Percentiles rank a stretch among this genome's conserved stretches.
These are phyloP conservation scores for Cheilinus undulatus DNA, from an alignment of 2,113 vertebrate genomes.

Conservation along the genomic window DNA sequence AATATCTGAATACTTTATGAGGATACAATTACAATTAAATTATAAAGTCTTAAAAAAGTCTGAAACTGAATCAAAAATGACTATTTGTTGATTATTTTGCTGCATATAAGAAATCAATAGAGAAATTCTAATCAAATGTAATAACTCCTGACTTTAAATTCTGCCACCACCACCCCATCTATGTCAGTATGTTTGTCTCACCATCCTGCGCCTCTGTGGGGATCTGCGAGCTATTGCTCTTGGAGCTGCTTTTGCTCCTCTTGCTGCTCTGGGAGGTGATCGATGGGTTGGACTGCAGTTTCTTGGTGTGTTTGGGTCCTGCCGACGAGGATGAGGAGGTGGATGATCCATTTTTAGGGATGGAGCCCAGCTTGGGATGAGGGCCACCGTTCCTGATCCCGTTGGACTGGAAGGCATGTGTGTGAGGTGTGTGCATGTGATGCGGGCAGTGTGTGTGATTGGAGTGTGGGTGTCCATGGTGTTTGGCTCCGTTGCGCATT, in stretches of 20 bases:
- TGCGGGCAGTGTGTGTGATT: constrained; percentile 68
- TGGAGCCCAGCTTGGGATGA: constrained; percentile 76
- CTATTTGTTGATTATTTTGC: neutral
- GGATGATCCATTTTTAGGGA: constrained; percentile 77
- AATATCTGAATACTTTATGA: constrained; percentile 8
- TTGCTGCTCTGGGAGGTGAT: constrained; percentile 94
- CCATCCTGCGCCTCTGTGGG: constrained; percentile 93
- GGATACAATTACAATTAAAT: neutral
- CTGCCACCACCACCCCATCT: constrained; percentile 1
- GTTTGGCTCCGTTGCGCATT: constrained; percentile 84
- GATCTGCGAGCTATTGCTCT: constrained; percentile 91
- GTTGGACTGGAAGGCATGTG: constrained; percentile 59
- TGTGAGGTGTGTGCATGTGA: constrained; percentile 63
- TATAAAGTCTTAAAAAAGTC: neutral
- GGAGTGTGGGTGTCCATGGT: constrained; percentile 61
- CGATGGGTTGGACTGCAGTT: constrained; percentile 90
- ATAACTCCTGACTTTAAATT: no score
- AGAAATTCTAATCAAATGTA: neutral
- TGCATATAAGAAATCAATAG: neutral
- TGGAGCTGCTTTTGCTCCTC: constrained; percentile 93
- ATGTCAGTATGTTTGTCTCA: constrained; percentile 68
- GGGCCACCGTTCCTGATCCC: constrained; percentile 72
- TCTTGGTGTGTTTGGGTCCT: constrained; percentile 83
- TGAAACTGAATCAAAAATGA: neutral
- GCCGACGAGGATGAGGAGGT: constrained; percentile 80